These are phyloP conservation scores for Fregata magnificens DNA, from an alignment of 2,113 vertebrate genomes.

Conservation along the genomic window DNA sequence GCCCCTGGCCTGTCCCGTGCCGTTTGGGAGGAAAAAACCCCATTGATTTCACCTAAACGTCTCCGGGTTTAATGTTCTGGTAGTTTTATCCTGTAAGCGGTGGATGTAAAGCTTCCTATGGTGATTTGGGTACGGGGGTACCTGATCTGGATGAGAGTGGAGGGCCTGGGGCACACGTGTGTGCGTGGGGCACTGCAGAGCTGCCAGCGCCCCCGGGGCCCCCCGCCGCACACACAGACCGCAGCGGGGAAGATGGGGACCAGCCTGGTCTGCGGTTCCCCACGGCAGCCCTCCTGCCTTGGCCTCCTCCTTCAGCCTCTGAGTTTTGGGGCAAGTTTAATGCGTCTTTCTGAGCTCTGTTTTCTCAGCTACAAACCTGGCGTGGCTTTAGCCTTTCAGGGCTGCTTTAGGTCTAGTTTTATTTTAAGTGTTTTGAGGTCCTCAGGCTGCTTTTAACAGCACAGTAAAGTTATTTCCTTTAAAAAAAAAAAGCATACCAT, in stretches of 20 bases:
- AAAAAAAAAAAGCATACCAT: neutral
- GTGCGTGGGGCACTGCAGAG: neutral
- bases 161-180: neutral
- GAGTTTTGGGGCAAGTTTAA: neutral
- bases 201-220: neutral
- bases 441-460: neutral
- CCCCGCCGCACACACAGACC: rapidly evolving
- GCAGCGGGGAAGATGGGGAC: rapidly evolving
- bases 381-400: neutral
- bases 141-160: rapidly evolving
- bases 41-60: neutral
- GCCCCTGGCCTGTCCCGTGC: neutral
- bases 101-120: rapidly evolving
- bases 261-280: neutral
- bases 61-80: neutral
- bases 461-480: neutral
- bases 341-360: neutral
- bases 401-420: neutral
- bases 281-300: neutral
- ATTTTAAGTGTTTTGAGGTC: neutral
- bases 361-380: neutral
- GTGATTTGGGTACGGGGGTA: rapidly evolving
- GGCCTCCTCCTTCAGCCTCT: neutral
- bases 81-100: neutral
- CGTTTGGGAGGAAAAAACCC: neutral